These are phyloP conservation scores for Aethina tumida DNA, from an alignment of 1,140 invertebrate species.

Conservation along the genomic window DNA sequence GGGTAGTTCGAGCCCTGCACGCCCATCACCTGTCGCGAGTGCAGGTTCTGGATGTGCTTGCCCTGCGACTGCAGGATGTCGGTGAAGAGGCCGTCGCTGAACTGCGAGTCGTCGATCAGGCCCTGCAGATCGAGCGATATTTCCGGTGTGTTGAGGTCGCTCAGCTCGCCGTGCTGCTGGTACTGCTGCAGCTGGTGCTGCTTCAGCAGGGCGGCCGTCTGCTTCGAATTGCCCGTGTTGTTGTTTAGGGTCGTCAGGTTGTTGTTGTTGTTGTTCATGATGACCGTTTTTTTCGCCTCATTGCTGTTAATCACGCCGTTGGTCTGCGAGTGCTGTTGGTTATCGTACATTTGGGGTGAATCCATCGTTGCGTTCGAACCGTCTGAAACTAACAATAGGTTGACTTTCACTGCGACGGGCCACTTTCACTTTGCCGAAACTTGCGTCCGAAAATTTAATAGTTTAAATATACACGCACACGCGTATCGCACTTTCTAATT, in stretches of 20 bases:
- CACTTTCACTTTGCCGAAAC: slow-evolving; percentile 30
- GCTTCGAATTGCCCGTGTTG: slow-evolving; percentile 36
- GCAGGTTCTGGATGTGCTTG: slow-evolving; percentile 40
- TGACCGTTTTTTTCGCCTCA: slow-evolving; percentile 32
- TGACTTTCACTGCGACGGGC: slow-evolving; percentile 27
- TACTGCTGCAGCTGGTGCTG: slow-evolving; percentile 50
- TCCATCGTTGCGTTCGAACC: slow-evolving; percentile 43
- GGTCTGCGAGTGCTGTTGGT: slow-evolving; percentile 37
- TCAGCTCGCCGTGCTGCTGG: slow-evolving; percentile 64
- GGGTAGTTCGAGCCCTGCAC: slow-evolving; percentile 38
- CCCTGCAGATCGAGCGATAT: slow-evolving; percentile 81
- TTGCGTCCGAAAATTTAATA: slow-evolving; percentile 12
- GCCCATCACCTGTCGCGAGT: slow-evolving; percentile 36
- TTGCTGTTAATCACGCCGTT: slow-evolving; percentile 26
- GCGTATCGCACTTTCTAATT: slow-evolving; percentile 21
- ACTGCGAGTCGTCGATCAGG: slow-evolving; percentile 79
- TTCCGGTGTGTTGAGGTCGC: slow-evolving; percentile 79
- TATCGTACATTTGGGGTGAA: slow-evolving; percentile 63
- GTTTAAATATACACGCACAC: slow-evolving; percentile 7
- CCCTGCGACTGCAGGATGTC: slow-evolving; percentile 61
- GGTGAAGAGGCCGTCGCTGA: slow-evolving; percentile 69
- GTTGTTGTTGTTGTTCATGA: slow-evolving; percentile 37
- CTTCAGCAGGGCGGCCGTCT: slow-evolving; percentile 32
- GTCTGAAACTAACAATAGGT: slow-evolving; percentile 6
- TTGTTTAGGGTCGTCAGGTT: slow-evolving; percentile 31